Conservation (phyloP, 2,113 vertebrate genomes). For the Megaleporinus macrocephalus region DNA sequence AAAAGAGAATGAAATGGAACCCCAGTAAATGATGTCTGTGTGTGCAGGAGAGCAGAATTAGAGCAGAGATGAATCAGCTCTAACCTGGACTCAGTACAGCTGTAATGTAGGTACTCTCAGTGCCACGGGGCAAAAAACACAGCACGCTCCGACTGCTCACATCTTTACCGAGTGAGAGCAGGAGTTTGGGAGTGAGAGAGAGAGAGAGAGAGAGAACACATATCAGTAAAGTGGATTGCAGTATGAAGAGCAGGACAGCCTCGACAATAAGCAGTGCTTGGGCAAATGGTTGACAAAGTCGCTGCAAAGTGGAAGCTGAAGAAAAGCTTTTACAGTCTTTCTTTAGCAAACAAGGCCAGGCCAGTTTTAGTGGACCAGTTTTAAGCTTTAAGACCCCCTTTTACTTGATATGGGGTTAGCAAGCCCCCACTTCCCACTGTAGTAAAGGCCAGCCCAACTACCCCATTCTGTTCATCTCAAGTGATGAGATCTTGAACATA, state of each 20-base stretch:
- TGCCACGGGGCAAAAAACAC: constrained; percentile 27
- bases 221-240: background rate
- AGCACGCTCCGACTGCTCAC: background rate
- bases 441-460: too few relatives aligned
- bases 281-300: background rate
- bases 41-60: background rate
- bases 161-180: background rate
- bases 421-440: too few relatives aligned
- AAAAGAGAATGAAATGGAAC: background rate
- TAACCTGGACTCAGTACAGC: background rate
- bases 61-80: constrained; percentile 23
- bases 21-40: background rate
- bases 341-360: too few relatives aligned
- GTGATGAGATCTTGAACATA: too few relatives aligned
- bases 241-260: background rate
- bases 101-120: constrained; percentile 1
- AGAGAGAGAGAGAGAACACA: background rate
- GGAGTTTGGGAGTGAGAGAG: constrained; percentile 13
- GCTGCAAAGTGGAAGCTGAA: background rate
- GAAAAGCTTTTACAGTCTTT: too few relatives aligned
- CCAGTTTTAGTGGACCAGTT: too few relatives aligned
- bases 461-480: too few relatives aligned
- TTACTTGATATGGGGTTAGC: too few relatives aligned
- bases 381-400: too few relatives aligned
- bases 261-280: background rate